phyloP scores from a whole-genome alignment of 2,113 vertebrate genomes.

The Callocephalon fimbriatum region DNA sequence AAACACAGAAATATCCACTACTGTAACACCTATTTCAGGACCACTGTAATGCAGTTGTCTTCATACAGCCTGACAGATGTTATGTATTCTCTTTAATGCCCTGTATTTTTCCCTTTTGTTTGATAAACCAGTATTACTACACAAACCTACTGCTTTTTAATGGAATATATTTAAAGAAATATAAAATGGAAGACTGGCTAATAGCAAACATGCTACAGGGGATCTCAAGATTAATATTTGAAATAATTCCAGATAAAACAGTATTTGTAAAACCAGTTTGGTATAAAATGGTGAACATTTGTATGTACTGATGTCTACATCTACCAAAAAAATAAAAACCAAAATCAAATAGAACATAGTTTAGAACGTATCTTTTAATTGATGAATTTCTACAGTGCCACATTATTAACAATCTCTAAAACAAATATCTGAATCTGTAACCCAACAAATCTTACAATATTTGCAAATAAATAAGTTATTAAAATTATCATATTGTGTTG shows the following conservation, averaged over 20 bases:
- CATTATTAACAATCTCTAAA: conserved; percentile 9
- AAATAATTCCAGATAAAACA: background rate
- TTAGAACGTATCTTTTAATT: conserved; percentile 46
- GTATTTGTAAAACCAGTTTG: background rate
- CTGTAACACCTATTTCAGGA: background rate
- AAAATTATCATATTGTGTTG: background rate
- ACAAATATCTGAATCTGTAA: background rate
- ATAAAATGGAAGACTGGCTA: background rate
- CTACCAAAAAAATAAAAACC: background rate
- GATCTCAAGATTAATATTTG: background rate
- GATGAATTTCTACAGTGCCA: conserved; percentile 30
- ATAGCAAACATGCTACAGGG: background rate
- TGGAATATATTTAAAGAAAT: background rate
- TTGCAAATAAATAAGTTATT: conserved; percentile 44
- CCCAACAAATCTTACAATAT: background rate
- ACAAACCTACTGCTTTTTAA: background rate
- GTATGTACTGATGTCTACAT: background rate
- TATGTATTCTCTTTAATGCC: background rate
- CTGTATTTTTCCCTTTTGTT: background rate
- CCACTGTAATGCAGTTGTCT: background rate
- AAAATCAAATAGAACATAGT: background rate
- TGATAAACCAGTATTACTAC: background rate
- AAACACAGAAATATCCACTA: background rate
- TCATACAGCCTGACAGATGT: background rate
- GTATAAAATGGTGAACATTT: background rate